Base-by-base conservation (phyloP, 2,888 invertebrate genomes). In the Stenoptilia bipunctidactyla region DNA sequence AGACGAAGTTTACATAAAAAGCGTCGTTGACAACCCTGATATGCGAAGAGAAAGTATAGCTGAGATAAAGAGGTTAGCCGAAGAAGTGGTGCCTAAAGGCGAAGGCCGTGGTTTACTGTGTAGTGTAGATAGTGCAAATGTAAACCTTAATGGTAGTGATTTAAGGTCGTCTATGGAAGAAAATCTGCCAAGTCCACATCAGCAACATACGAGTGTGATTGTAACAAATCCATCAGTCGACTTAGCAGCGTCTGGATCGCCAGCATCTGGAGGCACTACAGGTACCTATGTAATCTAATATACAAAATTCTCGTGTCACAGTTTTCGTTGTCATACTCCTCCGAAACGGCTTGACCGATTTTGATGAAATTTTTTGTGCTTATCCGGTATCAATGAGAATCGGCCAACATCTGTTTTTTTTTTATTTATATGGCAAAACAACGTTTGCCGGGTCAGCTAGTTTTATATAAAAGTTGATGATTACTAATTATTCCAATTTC, bases 211-310 rank as follows among this genome's bases (percentile, higher is more conserved):
- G 5, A 89, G 89, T 50, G 90, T 91, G 1, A 90, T 91, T 45
- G 86, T 91, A 6, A 91, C 91, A 0, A 89, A 91, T 55, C 89
- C 90, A 0, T 90, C 90, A 1, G 86, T 91, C 5, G 91, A 91
- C 64, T 75, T 90, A 34, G 83, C 59, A 2, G 76, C 84, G 41
- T 70, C 72, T 12, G 75, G 72, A 0, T 85, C 85, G 0, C 85
- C 85, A 8, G 80, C 61, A 4, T 83, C 82, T 27, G 71, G 70
- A 13, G 80, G 72, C 12, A 77, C 67, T 30, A 79, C 79, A 44
- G 83, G 83, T 84, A 54, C 55, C n/a, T n/a, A n/a, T n/a, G n/a
- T n/a, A n/a, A n/a, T n/a, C n/a, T n/a, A n/a, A n/a, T n/a, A n/a
- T n/a, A n/a, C n/a, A n/a, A n/a, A n/a, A n/a, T n/a, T n/a, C n/a